Evolutionary conservation across 2,797 vertebrate species (phyloP), one percentile per base, ranked within the genome.

Genomic region (Catamblyrhynchus diadema): DNA sequence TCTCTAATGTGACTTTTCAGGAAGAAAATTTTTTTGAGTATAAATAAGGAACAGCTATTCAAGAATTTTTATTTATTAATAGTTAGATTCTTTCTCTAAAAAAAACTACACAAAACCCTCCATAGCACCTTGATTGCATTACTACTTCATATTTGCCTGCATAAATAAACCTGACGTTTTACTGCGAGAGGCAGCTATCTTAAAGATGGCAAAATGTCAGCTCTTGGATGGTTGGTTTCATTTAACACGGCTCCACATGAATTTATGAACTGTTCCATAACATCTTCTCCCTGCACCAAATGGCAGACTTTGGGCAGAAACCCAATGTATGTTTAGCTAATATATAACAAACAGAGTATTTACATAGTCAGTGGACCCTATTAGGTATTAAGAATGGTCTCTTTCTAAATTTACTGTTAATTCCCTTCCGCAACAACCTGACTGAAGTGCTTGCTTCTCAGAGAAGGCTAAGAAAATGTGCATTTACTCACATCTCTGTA

Each of bases 211-310:
- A 98, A 97, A 98, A 98, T 96, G 96, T 98, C 97, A 98, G 97
- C 97, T 98, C 97, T 97, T 98, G 97, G 98, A 98, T 97, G 97
- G 97, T 97, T 98, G 97, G 96, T 98, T 98, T 98, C 97, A 98
- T 98, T 98, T 97, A 98, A 97, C 97, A 97, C 97, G 97, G 95
- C 95, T 98, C 97, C 96, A 97, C 95, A 94, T 98, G 96, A 98
- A 98, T 98, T 98, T 98, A 98, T 98, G 97, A 98, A 97, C 98
- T 98, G 97, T 98, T 98, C 97, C 84, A 42, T 96, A 98, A 98
- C 93, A 95, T 98, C 98, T 98, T 98, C 98, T 98, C 95, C 97
- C 96, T 97, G 97, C 97, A 98, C 97, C 95, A 95, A 98, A 97
- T 98, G 97, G 97, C 97, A 98, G 98, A 90, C 97, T 98, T 98